phyloP scores from a whole-genome alignment of 2,888 invertebrate genomes.

The Pachymerium ferrugineum region DNA sequence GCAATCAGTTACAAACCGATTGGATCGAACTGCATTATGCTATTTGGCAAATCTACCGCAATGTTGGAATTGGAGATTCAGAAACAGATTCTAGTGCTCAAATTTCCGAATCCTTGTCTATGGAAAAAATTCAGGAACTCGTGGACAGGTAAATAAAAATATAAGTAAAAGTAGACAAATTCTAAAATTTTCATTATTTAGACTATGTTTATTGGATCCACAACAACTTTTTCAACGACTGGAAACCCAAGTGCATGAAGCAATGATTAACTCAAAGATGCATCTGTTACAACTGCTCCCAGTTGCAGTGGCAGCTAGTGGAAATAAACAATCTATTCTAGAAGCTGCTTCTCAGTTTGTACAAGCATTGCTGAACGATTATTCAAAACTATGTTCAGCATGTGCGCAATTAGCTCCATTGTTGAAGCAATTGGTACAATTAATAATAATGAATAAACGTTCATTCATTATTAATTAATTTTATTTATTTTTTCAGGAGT shows the following conservation, averaged over 20 bases:
- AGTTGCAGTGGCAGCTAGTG: conserved; percentile 50
- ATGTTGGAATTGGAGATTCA: conserved; percentile 43
- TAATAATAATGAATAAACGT: neutral
- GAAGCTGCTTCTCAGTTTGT: conserved; percentile 55
- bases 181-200: conserved; percentile 38
- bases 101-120: conserved; percentile 31
- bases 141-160: conserved; percentile 49
- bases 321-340: neutral
- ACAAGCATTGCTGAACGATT: conserved; percentile 58
- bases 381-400: conserved; percentile 58
- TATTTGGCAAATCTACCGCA: conserved; percentile 49
- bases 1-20: conserved; percentile 49
- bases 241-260: conserved; percentile 59
- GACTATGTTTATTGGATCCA: conserved; percentile 53
- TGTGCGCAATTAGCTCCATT: conserved; percentile 56
- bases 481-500: conserved; percentile 48
- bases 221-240: conserved; percentile 61
- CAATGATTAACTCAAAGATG: conserved; percentile 60
- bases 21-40: conserved; percentile 52
- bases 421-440: conserved; percentile 53
- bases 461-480: neutral
- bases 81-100: conserved; percentile 32
- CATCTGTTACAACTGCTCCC: conserved; percentile 54
- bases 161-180: neutral
- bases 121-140: conserved; percentile 47